Conservation (phyloP, 2,113 vertebrate species). For the Trichechus manatus region DNA sequence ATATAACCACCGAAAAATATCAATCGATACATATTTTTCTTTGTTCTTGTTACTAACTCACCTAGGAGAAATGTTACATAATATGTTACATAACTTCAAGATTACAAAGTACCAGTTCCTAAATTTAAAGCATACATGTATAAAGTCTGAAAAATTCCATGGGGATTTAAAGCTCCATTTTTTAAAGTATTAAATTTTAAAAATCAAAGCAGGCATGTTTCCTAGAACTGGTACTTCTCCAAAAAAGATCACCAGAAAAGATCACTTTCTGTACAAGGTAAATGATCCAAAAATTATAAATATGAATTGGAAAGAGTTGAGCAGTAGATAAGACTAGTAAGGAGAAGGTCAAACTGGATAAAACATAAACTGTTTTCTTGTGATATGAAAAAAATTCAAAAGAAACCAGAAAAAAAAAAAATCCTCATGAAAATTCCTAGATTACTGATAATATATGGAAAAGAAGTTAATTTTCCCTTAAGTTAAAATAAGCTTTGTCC, state of each 20-base stretch:
- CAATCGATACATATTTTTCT: background rate
- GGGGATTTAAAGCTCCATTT: slow-evolving; percentile 42
- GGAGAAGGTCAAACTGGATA: background rate
- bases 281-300: slow-evolving; percentile 30
- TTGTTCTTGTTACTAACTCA: slow-evolving; percentile 36
- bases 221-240: slow-evolving; percentile 8
- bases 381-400: slow-evolving; percentile 64
- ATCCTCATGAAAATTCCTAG: slow-evolving; percentile 22
- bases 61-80: slow-evolving; percentile 3
- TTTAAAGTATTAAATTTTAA: slow-evolving; percentile 52
- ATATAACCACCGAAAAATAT: slow-evolving; percentile 48
- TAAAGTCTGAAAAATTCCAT: slow-evolving; percentile 14
- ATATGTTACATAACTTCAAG: background rate
- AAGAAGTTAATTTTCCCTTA: slow-evolving; percentile 37
- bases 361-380: slow-evolving; percentile 30
- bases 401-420: slow-evolving; percentile 52
- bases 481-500: slow-evolving; percentile 49
- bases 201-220: slow-evolving; percentile 44
- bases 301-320: background rate
- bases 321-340: background rate
- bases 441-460: background rate
- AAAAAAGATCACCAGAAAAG: background rate
- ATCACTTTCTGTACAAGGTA: background rate
- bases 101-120: slow-evolving; percentile 21
- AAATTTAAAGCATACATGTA: background rate